Conservation (phyloP, 2,113 vertebrate genomes). For the Microtus pennsylvanicus region DNA sequence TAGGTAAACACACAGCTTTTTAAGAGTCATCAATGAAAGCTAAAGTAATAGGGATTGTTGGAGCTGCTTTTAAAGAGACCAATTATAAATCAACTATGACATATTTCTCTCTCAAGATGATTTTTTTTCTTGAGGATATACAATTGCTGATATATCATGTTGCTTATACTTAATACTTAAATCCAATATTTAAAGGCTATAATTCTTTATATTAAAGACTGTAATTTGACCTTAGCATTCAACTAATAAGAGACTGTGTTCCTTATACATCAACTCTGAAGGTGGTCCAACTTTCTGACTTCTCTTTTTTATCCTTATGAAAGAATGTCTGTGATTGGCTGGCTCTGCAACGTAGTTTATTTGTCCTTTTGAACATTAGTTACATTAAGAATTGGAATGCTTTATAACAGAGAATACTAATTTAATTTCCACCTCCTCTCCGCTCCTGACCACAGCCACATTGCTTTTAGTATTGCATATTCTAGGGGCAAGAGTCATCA, state of each 20-base stretch:
- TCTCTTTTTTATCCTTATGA: constrained; percentile 49
- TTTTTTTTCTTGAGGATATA: neutral
- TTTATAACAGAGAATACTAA: neutral
- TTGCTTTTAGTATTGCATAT: constrained; percentile 25
- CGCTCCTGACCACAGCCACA: neutral
- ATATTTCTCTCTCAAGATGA: constrained; percentile 29
- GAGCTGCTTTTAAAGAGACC: constrained; percentile 40
- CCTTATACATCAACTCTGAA: neutral
- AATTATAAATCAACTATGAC: constrained; percentile 14
- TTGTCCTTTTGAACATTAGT: constrained; percentile 66
- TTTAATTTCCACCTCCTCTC: neutral
- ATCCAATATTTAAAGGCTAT: constrained; percentile 3
- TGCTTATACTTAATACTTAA: constrained; percentile 29
- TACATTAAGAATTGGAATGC: constrained; percentile 57
- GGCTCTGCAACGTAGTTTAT: constrained; percentile 58
- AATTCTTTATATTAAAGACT: constrained; percentile 17
- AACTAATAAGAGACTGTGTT: neutral
- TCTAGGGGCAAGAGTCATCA: neutral
- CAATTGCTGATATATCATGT: neutral
- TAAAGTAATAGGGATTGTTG: neutral
- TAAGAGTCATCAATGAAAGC: constrained; percentile 51
- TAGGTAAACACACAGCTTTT: constrained; percentile 31
- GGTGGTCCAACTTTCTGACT: constrained; percentile 52
- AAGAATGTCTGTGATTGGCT: constrained; percentile 53
- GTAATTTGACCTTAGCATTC: constrained; percentile 51